phyloP scores from a whole-genome alignment of 2,797 vertebrate species.

The Pangasius mekongensis region DNA sequence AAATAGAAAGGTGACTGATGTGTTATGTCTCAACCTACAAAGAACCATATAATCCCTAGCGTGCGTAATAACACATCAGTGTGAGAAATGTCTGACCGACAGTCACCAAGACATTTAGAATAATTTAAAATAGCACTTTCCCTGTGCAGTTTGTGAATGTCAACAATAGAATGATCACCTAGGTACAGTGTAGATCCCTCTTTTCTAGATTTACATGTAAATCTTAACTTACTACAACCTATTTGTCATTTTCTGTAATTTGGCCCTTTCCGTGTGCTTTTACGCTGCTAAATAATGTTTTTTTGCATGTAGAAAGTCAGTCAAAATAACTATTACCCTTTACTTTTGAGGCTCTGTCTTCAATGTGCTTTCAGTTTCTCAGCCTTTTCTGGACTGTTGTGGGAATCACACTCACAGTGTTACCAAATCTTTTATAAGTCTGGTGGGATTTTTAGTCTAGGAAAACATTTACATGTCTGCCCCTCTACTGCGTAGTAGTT shows the following conservation, averaged over 20 bases:
- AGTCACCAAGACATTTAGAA: background rate
- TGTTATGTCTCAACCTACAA: background rate
- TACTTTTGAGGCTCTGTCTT: no score
- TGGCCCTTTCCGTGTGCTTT: background rate
- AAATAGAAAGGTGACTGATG: background rate
- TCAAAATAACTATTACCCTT: no score
- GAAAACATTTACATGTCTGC: background rate
- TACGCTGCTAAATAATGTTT: background rate
- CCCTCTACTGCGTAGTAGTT: background rate
- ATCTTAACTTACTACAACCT: background rate
- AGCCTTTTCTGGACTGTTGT: no score
- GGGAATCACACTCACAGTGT: no score
- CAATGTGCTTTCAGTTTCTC: no score
- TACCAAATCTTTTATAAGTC: no score
- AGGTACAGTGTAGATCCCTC: background rate
- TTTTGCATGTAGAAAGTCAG: no score
- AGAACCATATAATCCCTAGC: background rate
- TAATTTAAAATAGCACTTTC: background rate
- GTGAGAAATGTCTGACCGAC: background rate
- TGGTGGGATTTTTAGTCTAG: no score
- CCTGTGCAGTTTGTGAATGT: background rate
- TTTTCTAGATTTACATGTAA: background rate
- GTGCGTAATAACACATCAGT: no score
- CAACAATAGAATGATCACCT: background rate
- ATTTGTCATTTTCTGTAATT: background rate